Conservation (phyloP, 1,140 invertebrate genomes). For the Agraylea sexmaculata region DNA sequence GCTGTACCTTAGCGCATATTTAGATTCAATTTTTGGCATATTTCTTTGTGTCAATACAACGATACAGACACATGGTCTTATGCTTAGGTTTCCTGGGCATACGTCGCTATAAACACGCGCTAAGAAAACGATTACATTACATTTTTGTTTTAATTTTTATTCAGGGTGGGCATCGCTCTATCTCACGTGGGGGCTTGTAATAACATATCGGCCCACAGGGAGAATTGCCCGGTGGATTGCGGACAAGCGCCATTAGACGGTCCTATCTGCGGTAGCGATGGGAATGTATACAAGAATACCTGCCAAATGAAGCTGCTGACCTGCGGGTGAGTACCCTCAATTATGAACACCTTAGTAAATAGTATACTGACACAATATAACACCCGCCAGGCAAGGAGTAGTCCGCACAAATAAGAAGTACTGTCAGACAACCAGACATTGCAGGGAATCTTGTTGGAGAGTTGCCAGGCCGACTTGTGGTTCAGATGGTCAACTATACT, state of each 20-base stretch:
- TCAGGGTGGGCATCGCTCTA: slow-evolving; percentile 44
- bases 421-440: slow-evolving; percentile 84
- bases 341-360: too few species aligned
- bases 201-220: slow-evolving; percentile 74
- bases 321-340: slow-evolving; percentile 64
- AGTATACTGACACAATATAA: slow-evolving; percentile 2
- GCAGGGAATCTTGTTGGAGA: slow-evolving; percentile 79
- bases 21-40: too few species aligned
- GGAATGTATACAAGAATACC: slow-evolving; percentile 85
- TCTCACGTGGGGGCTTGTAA: slow-evolving; percentile 78
- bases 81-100: neutral
- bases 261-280: slow-evolving; percentile 83
- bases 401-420: slow-evolving; percentile 75
- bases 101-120: neutral
- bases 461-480: slow-evolving; percentile 83
- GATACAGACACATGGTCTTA: neutral
- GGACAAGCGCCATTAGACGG: slow-evolving; percentile 71
- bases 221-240: slow-evolving; percentile 80
- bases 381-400: slow-evolving; percentile 55
- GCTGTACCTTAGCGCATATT: too few species aligned
- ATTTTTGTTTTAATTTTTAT: slow-evolving; percentile 20
- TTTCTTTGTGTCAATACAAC: neutral
- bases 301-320: slow-evolving; percentile 86
- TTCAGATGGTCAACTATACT: slow-evolving; percentile 81
- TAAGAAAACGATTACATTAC: too few species aligned